These are phyloP conservation scores for Peromyscus californicus DNA, from an alignment of 2,113 vertebrate species.

Conservation along the genomic window DNA sequence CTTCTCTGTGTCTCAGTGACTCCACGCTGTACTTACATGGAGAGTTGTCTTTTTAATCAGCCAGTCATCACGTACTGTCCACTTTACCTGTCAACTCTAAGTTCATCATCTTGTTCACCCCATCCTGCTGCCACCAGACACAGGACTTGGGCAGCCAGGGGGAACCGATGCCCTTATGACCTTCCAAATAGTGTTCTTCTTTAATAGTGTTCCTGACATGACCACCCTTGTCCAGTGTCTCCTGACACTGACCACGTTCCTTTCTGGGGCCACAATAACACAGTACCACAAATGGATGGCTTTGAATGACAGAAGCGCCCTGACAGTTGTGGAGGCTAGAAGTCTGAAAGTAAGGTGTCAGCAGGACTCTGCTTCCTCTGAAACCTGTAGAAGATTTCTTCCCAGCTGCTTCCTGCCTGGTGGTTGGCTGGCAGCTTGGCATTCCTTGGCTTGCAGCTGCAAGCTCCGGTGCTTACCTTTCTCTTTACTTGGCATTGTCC, in stretches of 20 bases:
- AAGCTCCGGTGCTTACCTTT: slow-evolving; percentile 18
- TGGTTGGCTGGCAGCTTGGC: slow-evolving; percentile 9
- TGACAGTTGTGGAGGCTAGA: neutral
- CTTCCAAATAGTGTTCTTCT: neutral
- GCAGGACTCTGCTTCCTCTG: neutral
- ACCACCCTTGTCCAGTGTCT: neutral
- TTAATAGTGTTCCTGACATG: neutral
- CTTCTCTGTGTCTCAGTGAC: neutral
- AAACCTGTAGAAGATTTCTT: neutral
- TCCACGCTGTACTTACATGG: neutral
- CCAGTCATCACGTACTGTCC: neutral
- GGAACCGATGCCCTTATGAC: neutral
- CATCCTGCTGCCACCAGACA: neutral
- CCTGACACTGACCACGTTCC: neutral
- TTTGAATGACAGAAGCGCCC: slow-evolving; percentile 16
- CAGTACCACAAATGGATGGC: neutral
- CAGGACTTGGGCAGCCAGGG: neutral
- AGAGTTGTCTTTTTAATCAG: neutral
- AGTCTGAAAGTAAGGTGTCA: slow-evolving; percentile 3
- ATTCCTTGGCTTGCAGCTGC: neutral
- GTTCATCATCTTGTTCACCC: neutral
- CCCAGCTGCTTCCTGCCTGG: neutral
- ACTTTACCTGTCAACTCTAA: neutral
- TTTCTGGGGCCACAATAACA: neutral
- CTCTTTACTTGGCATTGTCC: slow-evolving; percentile 22